Evolutionary conservation across 2,797 vertebrate genomes (phyloP).

Genomic region (Ctenochaetus hawaiiensis): DNA sequence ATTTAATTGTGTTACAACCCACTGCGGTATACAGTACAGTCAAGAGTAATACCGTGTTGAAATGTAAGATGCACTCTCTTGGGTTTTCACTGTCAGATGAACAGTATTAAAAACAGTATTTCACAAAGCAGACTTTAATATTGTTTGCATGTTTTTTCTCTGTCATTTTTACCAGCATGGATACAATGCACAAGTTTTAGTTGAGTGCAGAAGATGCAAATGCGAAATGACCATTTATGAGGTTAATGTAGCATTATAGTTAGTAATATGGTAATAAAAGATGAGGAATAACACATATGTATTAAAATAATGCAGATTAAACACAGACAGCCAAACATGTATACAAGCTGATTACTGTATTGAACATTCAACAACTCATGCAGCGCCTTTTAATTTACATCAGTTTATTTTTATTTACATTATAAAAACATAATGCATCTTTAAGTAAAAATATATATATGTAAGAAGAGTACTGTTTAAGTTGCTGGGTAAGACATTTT

Average conservation of each 20-base stretch:
- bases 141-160: not conserved
- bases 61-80: not conserved
- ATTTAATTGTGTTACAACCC: not conserved
- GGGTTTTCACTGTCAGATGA: not conserved
- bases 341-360: not conserved
- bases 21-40: not conserved
- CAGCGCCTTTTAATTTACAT: not conserved
- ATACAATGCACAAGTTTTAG: not conserved
- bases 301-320: not conserved
- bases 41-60: not conserved
- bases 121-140: not conserved
- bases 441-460: not conserved
- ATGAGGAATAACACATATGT: not conserved
- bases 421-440: not conserved
- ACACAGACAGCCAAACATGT: not conserved
- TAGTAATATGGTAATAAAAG: not conserved
- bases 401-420: not conserved
- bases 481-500: not conserved
- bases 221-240: not conserved
- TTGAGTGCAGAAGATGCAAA: not conserved
- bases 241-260: not conserved
- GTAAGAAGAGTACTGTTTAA: not conserved
- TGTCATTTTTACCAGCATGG: not conserved
- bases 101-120: not conserved
- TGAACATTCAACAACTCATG: not conserved